Evolutionary conservation across 53 echinoderm and acorn worm species (phyloP), one percentile per base, ranked within the genome.

Genomic region (Paracentrotus lividus): DNA sequence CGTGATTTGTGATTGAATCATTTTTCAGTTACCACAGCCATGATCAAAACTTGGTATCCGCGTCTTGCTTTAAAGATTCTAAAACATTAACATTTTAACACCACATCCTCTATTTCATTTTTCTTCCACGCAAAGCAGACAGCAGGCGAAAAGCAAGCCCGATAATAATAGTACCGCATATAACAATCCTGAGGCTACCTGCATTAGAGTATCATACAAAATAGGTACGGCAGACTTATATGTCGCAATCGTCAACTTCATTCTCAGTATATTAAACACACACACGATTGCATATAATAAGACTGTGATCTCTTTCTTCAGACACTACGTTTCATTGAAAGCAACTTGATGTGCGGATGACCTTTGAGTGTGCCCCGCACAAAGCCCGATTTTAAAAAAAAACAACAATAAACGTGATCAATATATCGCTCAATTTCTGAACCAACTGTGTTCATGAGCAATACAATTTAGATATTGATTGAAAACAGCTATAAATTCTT

Each of bases 291-390:
- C 36, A 72, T 18, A 21, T 38, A 72, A 40, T 40, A 40, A 36
- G 72, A 10, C 72, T 14, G 40, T 72, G 36, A 72, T 72, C 72
- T 72, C 38, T 72, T 72, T 72, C 36, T 72, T 72, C 40, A 72
- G 40, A 72, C 72, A 18, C n/a, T 36, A 36, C 20, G 16, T 72
- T 72, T 72, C 5, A 72, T 72, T 72, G 40, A 72, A 6, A 38
- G 36, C 40, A 6, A 72, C 72, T 72, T 40, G 40, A 26, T 18
- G 40, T 72, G 40, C 36, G 72, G 18, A 21, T 72, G 72, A 72
- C 72, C 36, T 72, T 72, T 21, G 40, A 4, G 72, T 36, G 36
- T 18, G 18, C 32, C 40, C 38, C 36, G n/a, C n/a, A 69, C 29
- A 36, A 16, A 18, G 38, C 38, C 2, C 14, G 20, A 36, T 0